Evolutionary conservation across 2,888 invertebrate species (phyloP).

Genomic region (Fragum whitleyi): DNA sequence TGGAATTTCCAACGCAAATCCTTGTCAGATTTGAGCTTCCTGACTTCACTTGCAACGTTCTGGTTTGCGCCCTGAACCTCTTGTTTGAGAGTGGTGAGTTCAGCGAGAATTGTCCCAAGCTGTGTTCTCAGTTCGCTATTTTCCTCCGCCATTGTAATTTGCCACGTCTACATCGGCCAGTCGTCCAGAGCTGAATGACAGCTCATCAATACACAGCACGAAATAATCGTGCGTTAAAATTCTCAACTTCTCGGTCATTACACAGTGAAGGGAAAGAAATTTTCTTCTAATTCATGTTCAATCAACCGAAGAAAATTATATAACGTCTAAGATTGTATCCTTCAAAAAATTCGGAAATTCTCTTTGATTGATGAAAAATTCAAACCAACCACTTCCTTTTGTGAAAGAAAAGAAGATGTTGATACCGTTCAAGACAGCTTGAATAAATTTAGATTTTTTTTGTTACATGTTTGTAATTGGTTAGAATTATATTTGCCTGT

Average conservation of each 20-base stretch:
- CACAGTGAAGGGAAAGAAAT: conserved; percentile 15
- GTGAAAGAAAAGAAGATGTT: too few relatives aligned
- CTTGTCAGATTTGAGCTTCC: background rate
- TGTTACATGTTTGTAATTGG: too few relatives aligned
- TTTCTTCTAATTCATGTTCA: conserved; percentile 26
- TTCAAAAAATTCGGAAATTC: too few relatives aligned
- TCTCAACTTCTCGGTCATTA: background rate
- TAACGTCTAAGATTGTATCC: too few relatives aligned
- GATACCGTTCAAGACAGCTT: too few relatives aligned
- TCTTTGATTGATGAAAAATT: too few relatives aligned
- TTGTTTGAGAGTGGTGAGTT: conserved; percentile 6
- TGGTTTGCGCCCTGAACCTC: conserved; percentile 18
- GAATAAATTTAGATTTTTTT: too few relatives aligned
- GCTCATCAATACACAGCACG: background rate
- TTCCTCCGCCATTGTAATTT: background rate
- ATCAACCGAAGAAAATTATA: conserved; percentile 29
- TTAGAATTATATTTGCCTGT: too few relatives aligned
- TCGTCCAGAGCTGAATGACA: conserved; percentile 27
- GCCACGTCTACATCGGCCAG: background rate
- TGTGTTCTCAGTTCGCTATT: background rate
- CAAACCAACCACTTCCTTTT: too few relatives aligned
- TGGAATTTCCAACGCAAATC: conserved; percentile 19
- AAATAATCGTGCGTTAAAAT: background rate
- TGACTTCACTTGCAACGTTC: conserved; percentile 12
- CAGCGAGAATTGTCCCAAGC: background rate